Conservation (phyloP, 2,888 invertebrate species). For the Chirona hameri region DNA sequence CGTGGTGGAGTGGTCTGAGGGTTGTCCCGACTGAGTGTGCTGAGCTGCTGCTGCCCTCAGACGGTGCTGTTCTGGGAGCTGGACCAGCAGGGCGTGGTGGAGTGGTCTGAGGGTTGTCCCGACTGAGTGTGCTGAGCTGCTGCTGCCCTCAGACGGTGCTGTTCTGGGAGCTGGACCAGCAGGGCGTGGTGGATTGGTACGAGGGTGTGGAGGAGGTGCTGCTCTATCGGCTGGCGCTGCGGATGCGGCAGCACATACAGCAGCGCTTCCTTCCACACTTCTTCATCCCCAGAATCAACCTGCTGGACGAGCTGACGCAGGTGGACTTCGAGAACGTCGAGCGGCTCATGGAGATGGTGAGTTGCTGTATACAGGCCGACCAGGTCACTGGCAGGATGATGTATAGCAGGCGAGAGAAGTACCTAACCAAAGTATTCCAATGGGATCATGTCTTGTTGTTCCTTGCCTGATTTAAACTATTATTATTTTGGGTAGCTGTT, state of each 20-base stretch:
- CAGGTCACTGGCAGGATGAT: background rate
- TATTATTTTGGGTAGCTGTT: no score
- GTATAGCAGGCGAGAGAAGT: no score
- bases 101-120: background rate
- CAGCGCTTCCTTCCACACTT: background rate
- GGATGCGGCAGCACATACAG: background rate
- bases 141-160: background rate
- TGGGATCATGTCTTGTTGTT: no score
- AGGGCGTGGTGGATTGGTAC: background rate
- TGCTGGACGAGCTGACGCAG: background rate
- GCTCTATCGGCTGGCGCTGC: background rate
- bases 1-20: no score
- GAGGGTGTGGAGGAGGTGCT: background rate
- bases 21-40: no score
- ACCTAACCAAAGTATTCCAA: no score
- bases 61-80: background rate
- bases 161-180: slow-evolving; percentile 2
- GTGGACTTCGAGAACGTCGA: background rate
- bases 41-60: no score
- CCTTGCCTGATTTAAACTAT: no score
- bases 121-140: no score
- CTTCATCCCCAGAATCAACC: background rate
- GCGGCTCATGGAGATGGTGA: background rate
- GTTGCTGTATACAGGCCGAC: background rate
- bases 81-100: background rate